A percentile compares a stretch with the other conserved stretches of the same genome.
Evolutionary conservation across 2,113 vertebrate genomes (phyloP).

Genomic region (Galemys pyrenaicus): DNA sequence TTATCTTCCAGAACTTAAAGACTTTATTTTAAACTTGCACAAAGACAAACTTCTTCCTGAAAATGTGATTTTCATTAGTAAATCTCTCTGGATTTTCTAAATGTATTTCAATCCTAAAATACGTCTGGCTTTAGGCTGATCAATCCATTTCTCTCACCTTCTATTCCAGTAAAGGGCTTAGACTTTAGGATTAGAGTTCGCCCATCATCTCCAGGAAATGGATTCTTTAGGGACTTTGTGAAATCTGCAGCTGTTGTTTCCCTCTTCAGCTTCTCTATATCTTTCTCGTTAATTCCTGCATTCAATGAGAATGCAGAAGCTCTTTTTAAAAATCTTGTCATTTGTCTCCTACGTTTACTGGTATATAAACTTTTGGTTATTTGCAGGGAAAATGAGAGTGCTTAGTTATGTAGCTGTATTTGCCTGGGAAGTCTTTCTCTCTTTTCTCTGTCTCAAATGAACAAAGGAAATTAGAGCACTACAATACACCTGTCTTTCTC

Average conservation of each 20-base stretch:
- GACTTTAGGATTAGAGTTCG: neutral
- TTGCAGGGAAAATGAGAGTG: neutral
- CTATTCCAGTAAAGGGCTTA: neutral
- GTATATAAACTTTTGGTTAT: neutral
- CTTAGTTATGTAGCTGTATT: neutral
- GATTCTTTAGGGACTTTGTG: neutral
- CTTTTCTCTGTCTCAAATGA: neutral
- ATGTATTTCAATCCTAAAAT: neutral
- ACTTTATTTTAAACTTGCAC: neutral
- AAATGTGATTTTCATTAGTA: neutral
- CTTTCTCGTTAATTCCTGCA: neutral
- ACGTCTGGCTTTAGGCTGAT: neutral
- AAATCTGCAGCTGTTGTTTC: neutral
- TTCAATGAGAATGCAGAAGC: neutral
- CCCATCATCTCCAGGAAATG: neutral
- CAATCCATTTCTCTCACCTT: neutral
- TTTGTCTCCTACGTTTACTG: slow-evolving; percentile 5
- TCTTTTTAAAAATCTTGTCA: neutral
- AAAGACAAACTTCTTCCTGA: neutral
- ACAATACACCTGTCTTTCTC: neutral
- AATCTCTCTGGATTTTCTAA: neutral
- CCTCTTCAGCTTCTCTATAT: neutral
- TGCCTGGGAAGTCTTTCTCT: neutral
- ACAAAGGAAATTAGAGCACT: neutral
- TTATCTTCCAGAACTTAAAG: neutral